Conservation (phyloP, 64 coral and sea anemone genomes). For the Acropora tenuis region DNA sequence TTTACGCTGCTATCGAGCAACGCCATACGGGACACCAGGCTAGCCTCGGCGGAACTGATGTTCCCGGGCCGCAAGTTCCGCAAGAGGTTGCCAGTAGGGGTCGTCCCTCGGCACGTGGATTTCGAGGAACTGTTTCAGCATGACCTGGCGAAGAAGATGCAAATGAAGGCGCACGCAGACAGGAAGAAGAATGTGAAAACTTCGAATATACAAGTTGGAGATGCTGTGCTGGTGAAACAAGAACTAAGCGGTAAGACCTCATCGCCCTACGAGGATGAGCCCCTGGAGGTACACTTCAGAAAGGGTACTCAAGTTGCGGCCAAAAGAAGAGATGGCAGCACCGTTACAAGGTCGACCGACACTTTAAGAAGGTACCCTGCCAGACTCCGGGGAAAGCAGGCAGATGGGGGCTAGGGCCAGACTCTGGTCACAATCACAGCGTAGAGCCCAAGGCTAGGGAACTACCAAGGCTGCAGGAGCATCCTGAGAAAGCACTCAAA, state of each 20-base stretch:
- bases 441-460: not conserved
- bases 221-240: not conserved
- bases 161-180: not conserved
- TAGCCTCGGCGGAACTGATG: slow-evolving; percentile 42
- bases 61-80: slow-evolving; percentile 21
- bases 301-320: not conserved
- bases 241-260: not conserved
- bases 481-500: too few relatives aligned
- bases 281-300: not conserved
- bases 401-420: not conserved
- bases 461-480: too few relatives aligned
- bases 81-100: slow-evolving; percentile 1
- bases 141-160: slow-evolving; percentile 8
- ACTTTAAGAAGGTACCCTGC: not conserved
- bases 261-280: not conserved
- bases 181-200: not conserved
- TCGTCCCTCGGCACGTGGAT: slow-evolving; percentile 17
- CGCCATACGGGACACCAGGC: slow-evolving; percentile 52
- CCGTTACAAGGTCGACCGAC: not conserved
- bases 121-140: slow-evolving; percentile 51
- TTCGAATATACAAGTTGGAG: not conserved
- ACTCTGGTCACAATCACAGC: not conserved
- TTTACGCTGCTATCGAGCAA: slow-evolving; percentile 36
- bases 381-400: not conserved
- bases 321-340: slow-evolving; percentile 3